Percentiles rank a stretch among this genome's conserved stretches.
Conservation (phyloP, 92 coral and sea anemone species). For the Virgularia gustaviana region DNA sequence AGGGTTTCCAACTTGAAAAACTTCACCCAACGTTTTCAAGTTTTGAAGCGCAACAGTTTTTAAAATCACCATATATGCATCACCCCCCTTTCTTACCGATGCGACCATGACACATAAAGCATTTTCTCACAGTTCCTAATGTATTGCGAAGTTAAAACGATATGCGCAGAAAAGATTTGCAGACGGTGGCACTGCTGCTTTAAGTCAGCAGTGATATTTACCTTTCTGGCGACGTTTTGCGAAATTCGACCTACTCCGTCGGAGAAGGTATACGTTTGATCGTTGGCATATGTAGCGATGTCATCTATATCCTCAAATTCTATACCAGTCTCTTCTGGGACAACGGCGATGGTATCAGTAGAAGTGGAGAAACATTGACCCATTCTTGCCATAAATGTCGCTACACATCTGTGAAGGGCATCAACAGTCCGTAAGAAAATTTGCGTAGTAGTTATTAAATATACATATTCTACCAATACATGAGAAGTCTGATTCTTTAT, state of each 20-base stretch:
- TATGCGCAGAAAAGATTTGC: background rate
- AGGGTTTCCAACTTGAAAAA: no score
- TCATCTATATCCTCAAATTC: conserved; percentile 58
- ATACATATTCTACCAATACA: no score
- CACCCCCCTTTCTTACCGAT: no score
- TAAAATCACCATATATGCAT: no score
- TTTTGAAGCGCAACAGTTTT: no score
- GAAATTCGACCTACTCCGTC: conserved; percentile 91
- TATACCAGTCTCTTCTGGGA: conserved; percentile 59
- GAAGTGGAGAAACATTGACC: conserved; percentile 98
- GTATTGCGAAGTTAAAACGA: no score
- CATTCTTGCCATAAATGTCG: conserved; percentile 91
- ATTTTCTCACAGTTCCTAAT: no score
- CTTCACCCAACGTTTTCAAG: no score
- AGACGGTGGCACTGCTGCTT: background rate
- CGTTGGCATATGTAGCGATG: conserved; percentile 40
- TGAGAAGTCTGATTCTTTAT: no score
- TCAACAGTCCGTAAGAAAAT: no score
- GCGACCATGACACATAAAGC: no score
- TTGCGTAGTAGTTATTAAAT: no score
- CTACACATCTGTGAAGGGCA: conserved; percentile 67
- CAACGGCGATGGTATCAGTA: conserved; percentile 72
- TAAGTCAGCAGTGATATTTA: conserved; percentile 17
- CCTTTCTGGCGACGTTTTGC: conserved; percentile 68
- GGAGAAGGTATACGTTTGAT: conserved; percentile 77